Base-by-base conservation (phyloP, 2,888 invertebrate genomes). In the Meganola albula region DNA sequence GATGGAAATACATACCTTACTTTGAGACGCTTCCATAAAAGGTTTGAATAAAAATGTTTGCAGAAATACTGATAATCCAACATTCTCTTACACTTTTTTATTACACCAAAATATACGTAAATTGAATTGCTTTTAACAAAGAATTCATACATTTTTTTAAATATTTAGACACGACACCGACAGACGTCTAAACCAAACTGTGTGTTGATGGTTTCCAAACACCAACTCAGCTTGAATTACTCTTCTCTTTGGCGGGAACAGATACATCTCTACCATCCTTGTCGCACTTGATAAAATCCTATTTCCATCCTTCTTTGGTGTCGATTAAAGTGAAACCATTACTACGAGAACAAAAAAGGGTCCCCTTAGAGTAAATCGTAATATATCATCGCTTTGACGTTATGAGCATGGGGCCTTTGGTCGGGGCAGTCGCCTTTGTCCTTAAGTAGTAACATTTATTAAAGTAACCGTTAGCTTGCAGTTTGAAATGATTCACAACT, bases 361-460 rank as follows among this genome's bases (percentile, higher is more conserved):
- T 79, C 82, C 85, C 85, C 85, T 83, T 78, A 79, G 75, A 80
- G 65, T 71, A 82, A 84, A 83, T 82, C 57, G 84, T 78, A 78
- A 85, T 85, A 79, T 82, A 85, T 85, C 85, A 85, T 85, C 80
- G 74, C 60, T 66, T 70, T 85, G 84, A 84, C 85, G 72, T 78
- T 69, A 69, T 66, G 65, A 65, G 65, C 63, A 60, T 67, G 69
- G 84, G 85, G 82, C 74, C 74, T 67, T 63, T 56, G 64, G 51
- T 48, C 57, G 52, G 52, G 56, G 59, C 58, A 66, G 69, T 65
- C 64, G 45, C 62, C 71, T 74, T 80, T 79, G 82, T 82, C 65
- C 68, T 63, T 59, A 44, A 61, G 58, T 65, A 69, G 71, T 74
- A 62, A 75, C 78, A 75, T 80, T 80, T 80, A 77, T 74, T 73